Percentiles rank a stretch among this genome's conserved stretches.
phyloP scores from a whole-genome alignment of 2,888 invertebrate genomes.

The Orthosia cruda region DNA sequence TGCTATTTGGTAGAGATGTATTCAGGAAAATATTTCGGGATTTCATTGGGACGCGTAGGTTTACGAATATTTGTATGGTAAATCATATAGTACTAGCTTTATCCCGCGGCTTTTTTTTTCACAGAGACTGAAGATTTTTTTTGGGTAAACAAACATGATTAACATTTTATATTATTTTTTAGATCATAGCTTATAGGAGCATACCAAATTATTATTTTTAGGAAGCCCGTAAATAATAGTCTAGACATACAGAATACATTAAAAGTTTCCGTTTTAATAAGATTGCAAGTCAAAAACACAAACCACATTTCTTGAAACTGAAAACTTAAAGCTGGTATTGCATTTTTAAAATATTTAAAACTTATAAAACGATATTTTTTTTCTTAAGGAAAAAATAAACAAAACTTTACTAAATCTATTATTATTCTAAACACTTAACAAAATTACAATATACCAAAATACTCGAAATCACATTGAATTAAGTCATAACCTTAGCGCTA shows the following conservation, averaged over 20 bases:
- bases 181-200: too few relatives aligned
- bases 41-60: neutral
- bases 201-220: neutral
- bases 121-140: neutral
- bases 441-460: conserved; percentile 48
- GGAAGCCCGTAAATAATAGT: neutral
- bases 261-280: neutral
- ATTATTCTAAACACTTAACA: conserved; percentile 30
- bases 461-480: conserved; percentile 64
- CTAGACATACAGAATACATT: neutral
- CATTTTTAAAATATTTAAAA: neutral
- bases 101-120: too few relatives aligned
- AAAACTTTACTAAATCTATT: neutral
- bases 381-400: neutral
- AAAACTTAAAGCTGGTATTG: neutral
- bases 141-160: too few relatives aligned
- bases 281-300: neutral
- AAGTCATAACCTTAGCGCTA: conserved; percentile 24
- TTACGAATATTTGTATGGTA: neutral
- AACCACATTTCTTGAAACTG: neutral
- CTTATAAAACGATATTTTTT: neutral
- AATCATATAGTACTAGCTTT: too few relatives aligned
- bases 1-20: conserved; percentile 3
- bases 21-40: conserved; percentile 1
- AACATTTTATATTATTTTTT: too few relatives aligned